Base-by-base conservation (phyloP, 2,888 invertebrate genomes). In the Monopis laevigella region DNA sequence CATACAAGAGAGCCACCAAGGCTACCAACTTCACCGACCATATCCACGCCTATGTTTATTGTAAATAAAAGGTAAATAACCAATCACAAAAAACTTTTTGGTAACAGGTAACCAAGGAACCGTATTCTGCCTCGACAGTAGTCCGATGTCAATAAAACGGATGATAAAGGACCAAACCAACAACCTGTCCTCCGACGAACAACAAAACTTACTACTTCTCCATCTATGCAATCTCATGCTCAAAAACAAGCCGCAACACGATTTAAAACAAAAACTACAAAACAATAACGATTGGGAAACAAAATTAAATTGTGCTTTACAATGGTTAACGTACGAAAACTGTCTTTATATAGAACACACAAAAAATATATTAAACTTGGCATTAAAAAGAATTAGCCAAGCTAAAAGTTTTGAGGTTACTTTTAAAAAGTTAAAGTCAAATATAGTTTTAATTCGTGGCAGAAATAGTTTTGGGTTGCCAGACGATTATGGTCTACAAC, bases 101-200 rank as follows among this genome's bases (percentile, higher is more conserved):
- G 11, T 30, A 8, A 2, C 30, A 32, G 32, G 32, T 32, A 32
- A 4, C 2, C 32, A 10, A 17, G 32, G 32, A 6, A 32, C 14
- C 10, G 17, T 32, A 32, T 32, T 32, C 32, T 32, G 32, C 14
- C 10, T 32, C 7, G 32, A 32, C 32, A 17, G 16, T 4, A 17
- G 32, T 7, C 32, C 32, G 2, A 10, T 8, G 2, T 32, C 32
- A 2, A 8, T 32, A 10, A 32, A 32, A 17, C 2, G 2, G 2
- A 32, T 32, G 32, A 14, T 32, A 2, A 2, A 17, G 2, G 3
- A 17, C 3, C 32, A 32, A 14, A 32, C 32, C 4, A 17, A 2
- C 3, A 2, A 2, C 4, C 2, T 32, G n/a, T 4, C 3, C 7
- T 2, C 10, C 2, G 17, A 16, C 14, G 10, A 32, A 17, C 32